phyloP scores from a whole-genome alignment of 30 jellyfish, hydroid and myxozoan genomes.

The Sanderia malayensis region DNA sequence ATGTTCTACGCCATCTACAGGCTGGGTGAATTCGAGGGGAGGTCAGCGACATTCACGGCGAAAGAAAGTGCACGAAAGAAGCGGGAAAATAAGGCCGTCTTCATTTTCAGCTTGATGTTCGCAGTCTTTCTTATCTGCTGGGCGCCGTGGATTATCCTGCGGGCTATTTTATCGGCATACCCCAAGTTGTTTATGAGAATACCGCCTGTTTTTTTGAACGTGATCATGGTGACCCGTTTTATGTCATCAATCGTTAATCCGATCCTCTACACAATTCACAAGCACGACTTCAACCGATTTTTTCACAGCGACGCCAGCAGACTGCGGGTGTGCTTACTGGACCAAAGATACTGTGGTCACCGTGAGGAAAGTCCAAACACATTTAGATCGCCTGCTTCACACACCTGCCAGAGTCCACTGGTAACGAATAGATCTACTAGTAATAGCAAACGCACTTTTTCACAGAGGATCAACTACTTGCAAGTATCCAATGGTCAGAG shows the following conservation, averaged over 20 bases:
- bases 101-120: constrained; percentile 49
- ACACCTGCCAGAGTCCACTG: no score
- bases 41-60: constrained; percentile 6
- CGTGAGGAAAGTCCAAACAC: background rate
- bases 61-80: constrained; percentile 26
- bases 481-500: background rate
- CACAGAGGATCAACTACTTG: background rate
- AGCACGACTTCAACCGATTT: constrained; percentile 42
- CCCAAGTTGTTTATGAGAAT: constrained; percentile 11
- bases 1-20: constrained; percentile 64
- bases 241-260: constrained; percentile 59
- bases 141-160: constrained; percentile 58
- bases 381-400: no score
- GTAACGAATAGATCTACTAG: background rate
- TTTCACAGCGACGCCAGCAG: constrained; percentile 17
- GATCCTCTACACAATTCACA: constrained; percentile 49
- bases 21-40: constrained; percentile 46
- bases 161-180: constrained; percentile 11
- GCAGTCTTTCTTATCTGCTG: constrained; percentile 47
- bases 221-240: constrained; percentile 41
- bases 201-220: constrained; percentile 27
- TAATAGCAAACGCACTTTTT: background rate
- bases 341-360: background rate
- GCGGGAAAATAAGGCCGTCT: constrained; percentile 57
- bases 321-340: background rate